These are phyloP conservation scores for Theretra japonica DNA, from an alignment of 2,888 invertebrate genomes.

Conservation along the genomic window DNA sequence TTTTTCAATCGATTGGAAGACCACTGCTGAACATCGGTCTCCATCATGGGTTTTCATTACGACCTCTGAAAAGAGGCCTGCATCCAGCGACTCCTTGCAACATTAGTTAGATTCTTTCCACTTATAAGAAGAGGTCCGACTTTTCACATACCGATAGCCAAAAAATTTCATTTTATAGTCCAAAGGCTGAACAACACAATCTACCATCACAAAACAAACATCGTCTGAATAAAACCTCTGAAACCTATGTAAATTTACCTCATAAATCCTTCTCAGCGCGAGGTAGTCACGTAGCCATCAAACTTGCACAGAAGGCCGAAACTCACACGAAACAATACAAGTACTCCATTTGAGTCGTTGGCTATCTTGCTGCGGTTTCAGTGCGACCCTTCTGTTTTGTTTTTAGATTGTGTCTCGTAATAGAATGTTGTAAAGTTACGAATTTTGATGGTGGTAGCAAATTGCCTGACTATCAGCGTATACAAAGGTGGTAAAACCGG, in stretches of 20 bases:
- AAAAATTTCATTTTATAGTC: neutral
- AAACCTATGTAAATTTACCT: neutral
- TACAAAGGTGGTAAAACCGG: no score
- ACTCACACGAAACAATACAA: conserved; percentile 2
- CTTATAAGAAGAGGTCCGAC: no score
- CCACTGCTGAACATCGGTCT: no score
- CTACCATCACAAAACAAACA: no score
- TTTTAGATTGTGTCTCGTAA: neutral
- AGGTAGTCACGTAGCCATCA: neutral
- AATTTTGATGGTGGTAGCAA: neutral
- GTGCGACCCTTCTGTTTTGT: neutral
- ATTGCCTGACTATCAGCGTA: no score
- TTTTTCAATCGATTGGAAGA: no score
- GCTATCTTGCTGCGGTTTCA: neutral
- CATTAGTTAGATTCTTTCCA: no score
- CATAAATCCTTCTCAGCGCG: neutral
- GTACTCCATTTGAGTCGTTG: conserved; percentile 1
- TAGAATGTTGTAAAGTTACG: no score
- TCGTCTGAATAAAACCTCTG: neutral
- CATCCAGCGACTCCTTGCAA: no score
- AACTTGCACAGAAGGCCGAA: neutral
- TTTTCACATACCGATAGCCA: no score
- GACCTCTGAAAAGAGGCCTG: no score
- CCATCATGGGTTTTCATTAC: no score
- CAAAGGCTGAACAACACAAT: neutral